phyloP scores from a whole-genome alignment of 2,113 vertebrate genomes.

The Scatophagus argus region DNA sequence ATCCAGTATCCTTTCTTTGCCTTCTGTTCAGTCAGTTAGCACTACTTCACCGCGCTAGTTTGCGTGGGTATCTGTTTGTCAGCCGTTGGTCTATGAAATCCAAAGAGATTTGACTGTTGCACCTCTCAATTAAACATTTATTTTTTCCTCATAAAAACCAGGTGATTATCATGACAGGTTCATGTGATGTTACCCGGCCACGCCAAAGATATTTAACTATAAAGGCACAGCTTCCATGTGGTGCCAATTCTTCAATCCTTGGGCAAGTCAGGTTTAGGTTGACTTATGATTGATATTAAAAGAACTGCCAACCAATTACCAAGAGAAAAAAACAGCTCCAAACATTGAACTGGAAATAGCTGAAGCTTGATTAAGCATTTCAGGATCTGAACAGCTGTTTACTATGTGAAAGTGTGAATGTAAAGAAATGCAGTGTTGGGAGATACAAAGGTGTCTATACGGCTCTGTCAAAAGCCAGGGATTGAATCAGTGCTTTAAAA shows the following conservation, averaged over 20 bases:
- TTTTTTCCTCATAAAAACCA: conserved; percentile 22
- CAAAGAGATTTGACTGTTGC: neutral
- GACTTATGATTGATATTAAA: neutral
- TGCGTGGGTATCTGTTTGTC: neutral
- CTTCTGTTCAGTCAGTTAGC: neutral
- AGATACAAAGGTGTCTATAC: neutral
- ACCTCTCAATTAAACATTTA: conserved; percentile 29
- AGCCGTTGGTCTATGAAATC: neutral
- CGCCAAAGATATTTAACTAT: conserved; percentile 35
- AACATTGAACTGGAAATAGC: too few relatives aligned
- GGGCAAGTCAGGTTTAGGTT: neutral
- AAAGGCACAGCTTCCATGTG: conserved; percentile 33
- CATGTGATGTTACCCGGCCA: conserved; percentile 36
- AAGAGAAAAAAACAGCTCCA: too few relatives aligned
- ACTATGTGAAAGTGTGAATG: neutral
- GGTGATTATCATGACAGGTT: conserved; percentile 3
- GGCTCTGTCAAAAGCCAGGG: neutral
- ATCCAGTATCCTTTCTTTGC: neutral
- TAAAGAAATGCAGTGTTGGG: neutral
- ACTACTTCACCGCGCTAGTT: fast-evolving
- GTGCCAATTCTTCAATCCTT: neutral
- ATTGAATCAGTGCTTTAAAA: neutral
- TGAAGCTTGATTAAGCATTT: neutral
- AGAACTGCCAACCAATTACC: too few relatives aligned
- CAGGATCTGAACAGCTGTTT: neutral